Conservation (phyloP, 2,113 vertebrate genomes). For the Aptenodytes forsteri region DNA sequence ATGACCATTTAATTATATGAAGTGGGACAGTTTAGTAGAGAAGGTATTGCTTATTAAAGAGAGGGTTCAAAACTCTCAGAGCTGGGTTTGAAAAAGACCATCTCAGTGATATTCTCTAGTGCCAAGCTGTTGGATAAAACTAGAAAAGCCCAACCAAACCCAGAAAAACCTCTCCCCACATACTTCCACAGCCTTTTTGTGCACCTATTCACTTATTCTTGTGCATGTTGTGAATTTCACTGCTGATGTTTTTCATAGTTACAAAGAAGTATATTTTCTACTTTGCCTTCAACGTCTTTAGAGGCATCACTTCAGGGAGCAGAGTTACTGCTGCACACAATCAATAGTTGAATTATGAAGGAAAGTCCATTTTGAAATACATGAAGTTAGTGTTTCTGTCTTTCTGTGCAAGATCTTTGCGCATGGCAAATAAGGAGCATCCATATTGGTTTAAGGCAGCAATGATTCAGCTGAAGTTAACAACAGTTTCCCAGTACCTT, state of each 20-base stretch:
- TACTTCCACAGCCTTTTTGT: not conserved
- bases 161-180: not conserved
- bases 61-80: not conserved
- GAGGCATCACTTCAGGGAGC: not conserved
- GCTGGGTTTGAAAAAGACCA: not conserved
- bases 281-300: not conserved
- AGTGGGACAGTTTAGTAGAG: not conserved
- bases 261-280: not conserved
- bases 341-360: not conserved
- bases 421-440: not conserved
- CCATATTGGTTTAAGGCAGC: not conserved
- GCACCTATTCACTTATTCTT: not conserved
- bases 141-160: not conserved
- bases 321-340: not conserved
- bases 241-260: not conserved
- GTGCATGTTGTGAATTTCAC: not conserved
- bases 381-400: not conserved
- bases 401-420: not conserved
- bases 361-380: not conserved
- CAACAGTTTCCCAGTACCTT: not conserved
- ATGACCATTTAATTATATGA: rapidly evolving
- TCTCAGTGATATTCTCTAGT: not conserved
- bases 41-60: not conserved
- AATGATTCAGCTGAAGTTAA: not conserved
- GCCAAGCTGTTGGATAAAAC: not conserved